A percentile compares a stretch with the other conserved stretches of the same genome.
Evolutionary conservation across 2,888 invertebrate genomes (phyloP).

Genomic region (Luperina testacea): DNA sequence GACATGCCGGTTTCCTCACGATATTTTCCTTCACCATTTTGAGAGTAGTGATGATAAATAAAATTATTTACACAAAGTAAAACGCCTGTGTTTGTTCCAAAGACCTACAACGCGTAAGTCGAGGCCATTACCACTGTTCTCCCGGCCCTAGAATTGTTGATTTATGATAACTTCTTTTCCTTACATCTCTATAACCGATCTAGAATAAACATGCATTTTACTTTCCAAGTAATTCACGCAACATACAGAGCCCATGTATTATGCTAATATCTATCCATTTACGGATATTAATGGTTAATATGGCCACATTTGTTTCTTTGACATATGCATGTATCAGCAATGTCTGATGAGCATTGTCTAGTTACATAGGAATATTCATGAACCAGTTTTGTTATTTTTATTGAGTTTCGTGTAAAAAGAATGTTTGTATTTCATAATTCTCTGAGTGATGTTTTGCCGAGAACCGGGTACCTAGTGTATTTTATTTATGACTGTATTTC

Average conservation of each 20-base stretch:
- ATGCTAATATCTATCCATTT: constrained; percentile 53
- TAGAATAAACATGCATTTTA: constrained; percentile 30
- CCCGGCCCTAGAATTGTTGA: neutral
- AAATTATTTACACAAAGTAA: no score
- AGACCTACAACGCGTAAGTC: no score
- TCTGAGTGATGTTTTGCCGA: neutral
- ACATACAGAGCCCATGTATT: constrained; percentile 44
- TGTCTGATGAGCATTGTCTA: constrained; percentile 27
- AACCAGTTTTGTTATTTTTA: constrained; percentile 24
- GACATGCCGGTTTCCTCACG: no score
- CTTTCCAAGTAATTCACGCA: constrained; percentile 59
- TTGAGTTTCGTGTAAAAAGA: constrained; percentile 10
- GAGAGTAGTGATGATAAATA: no score
- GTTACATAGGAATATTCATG: constrained; percentile 44
- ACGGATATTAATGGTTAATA: constrained; percentile 55
- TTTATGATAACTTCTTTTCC: neutral
- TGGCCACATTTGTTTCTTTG: constrained; percentile 30
- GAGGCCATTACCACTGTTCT: no score
- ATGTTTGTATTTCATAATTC: neutral
- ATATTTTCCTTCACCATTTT: no score
- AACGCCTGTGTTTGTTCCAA: no score
- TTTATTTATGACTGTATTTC: constrained; percentile 7
- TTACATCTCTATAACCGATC: constrained; percentile 24
- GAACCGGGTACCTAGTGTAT: neutral
- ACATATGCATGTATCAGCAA: constrained; percentile 6